These are phyloP conservation scores for Pachyrhynchus sulphureomaculatus DNA, from an alignment of 1,140 invertebrate species.

Conservation along the genomic window DNA sequence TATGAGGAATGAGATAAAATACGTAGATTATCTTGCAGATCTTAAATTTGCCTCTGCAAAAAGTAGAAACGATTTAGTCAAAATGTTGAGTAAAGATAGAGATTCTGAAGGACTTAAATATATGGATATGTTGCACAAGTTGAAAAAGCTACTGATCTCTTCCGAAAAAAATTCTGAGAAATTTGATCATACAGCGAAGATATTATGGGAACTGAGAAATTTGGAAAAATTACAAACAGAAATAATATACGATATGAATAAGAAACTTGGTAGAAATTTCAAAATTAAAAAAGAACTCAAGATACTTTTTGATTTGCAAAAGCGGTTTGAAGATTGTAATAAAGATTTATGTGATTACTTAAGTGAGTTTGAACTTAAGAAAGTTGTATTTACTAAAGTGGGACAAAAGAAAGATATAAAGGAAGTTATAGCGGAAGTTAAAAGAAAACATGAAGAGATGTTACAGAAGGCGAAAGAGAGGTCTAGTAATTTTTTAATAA, in stretches of 20 bases:
- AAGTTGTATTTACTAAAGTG: conserved; percentile 5
- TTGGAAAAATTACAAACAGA: conserved; percentile 39
- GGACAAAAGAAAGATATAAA: conserved; percentile 17
- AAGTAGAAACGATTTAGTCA: conserved; percentile 32
- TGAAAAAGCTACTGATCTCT: conserved; percentile 30
- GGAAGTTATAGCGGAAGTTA: conserved; percentile 21
- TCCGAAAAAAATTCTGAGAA: conserved; percentile 19
- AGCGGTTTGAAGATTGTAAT: conserved; percentile 37
- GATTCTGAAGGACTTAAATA: conserved; percentile 33
- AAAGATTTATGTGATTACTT: conserved; percentile 32
- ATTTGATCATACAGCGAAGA: conserved; percentile 35
- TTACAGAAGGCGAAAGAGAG: conserved; percentile 16
- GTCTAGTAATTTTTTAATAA: background rate
- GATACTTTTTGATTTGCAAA: conserved; percentile 44
- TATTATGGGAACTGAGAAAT: conserved; percentile 44
- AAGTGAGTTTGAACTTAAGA: conserved; percentile 5
- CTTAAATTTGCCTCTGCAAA: conserved; percentile 30
- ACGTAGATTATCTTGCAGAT: conserved; percentile 33
- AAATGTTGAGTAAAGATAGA: conserved; percentile 32
- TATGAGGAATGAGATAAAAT: conserved; percentile 39
- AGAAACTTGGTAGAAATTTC: conserved; percentile 26
- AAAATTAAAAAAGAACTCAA: conserved; percentile 44
- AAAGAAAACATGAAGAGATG: conserved; percentile 14
- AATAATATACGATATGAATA: conserved; percentile 40
- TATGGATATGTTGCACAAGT: conserved; percentile 33